Base-by-base conservation (phyloP, 1,140 invertebrate species). In the Chymomyza costata region DNA sequence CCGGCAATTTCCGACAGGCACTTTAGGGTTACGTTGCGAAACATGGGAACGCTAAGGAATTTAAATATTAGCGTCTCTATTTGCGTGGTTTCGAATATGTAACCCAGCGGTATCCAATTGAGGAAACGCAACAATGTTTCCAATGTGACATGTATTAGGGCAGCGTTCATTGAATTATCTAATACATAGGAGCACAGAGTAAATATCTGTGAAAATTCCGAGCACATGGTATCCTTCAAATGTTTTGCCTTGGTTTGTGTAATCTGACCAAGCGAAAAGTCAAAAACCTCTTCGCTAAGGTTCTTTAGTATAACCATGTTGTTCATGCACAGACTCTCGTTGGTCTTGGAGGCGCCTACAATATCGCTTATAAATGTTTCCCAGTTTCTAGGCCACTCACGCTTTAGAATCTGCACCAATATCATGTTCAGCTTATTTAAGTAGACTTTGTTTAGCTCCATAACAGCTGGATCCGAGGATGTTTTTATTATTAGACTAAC, bases 361-460 rank as follows among this genome's bases (percentile, higher is more conserved):
- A 99, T 99, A 82, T 99, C 98, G 80, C 93, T 92, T 59, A 99
- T 99, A 86, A 99, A 99, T 3, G 95, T 94, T 81, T 98, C 95
- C 98, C 98, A 99, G 85, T 99, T 98, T 83, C 97, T 97, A 37
- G 98, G 98, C 98, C 98, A 99, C 87, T 99, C 98, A 78, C 97
- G 90, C 87, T 99, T 99, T 61, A 99, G 89, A 60, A 99, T 98
- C 92, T 99, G 88, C 47, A 99, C 97, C 69, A 99, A 90, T 84
- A 99, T 99, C 92, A 99, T 97, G 85, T 99, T 99, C 17, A 99
- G 88, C 87, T 99, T 99, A 86, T 97, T 98, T 21, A 99, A 88
- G 87, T 99, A 99, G 31, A 98, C 94, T 88, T 97, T 98, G 86
- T 98, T 97, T 70, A 90, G 89, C 83, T 99, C 97, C 88, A 97